Conservation (phyloP, 2,113 vertebrate genomes). For the Pseudorhombus dupliciocellatus region DNA sequence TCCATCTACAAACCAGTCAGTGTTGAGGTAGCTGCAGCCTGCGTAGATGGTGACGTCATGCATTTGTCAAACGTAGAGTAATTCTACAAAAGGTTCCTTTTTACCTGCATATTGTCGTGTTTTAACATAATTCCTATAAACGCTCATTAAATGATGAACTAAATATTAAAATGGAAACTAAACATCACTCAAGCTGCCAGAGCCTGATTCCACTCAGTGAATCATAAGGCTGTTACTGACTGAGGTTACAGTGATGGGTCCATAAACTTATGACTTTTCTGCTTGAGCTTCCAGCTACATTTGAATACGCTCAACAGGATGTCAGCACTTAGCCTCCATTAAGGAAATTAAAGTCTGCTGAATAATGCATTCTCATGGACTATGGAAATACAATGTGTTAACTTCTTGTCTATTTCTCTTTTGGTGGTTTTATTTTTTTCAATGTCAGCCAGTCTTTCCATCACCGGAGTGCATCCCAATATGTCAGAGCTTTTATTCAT, state of each 20-base stretch:
- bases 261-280: neutral
- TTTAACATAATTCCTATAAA: too few relatives aligned
- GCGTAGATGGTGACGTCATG: too few relatives aligned
- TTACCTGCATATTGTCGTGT: too few relatives aligned
- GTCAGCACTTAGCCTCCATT: neutral
- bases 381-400: neutral
- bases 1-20: too few relatives aligned
- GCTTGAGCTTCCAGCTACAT: neutral
- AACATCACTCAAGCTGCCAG: too few relatives aligned
- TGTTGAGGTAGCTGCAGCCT: too few relatives aligned
- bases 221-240: neutral
- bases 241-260: neutral
- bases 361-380: neutral
- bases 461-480: neutral
- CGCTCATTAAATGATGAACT: neutral
- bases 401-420: neutral
- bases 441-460: neutral
- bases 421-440: neutral
- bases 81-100: too few relatives aligned
- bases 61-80: too few relatives aligned
- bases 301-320: neutral
- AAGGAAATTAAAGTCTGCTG: conserved; percentile 1
- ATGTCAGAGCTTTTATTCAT: neutral
- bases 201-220: neutral
- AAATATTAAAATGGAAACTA: neutral